Conservation (phyloP, 2,113 vertebrate genomes). For the Ophiodon elongatus region DNA sequence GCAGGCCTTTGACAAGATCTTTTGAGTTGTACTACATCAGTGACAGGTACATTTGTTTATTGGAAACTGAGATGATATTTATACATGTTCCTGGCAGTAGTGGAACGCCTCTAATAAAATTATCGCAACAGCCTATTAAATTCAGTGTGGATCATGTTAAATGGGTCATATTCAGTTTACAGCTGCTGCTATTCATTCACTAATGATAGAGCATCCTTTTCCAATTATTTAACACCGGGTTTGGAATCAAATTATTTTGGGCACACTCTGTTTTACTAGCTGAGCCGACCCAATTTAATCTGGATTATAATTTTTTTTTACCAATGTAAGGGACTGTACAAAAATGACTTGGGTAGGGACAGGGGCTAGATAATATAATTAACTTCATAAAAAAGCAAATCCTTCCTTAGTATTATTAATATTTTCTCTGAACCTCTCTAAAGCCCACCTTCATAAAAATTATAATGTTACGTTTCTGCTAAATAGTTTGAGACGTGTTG, state of each 20-base stretch:
- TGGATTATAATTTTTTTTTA: neutral
- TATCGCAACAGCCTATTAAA: conserved; percentile 7
- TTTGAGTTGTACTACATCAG: neutral
- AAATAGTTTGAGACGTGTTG: neutral
- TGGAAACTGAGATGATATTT: conserved; percentile 26
- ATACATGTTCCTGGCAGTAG: neutral
- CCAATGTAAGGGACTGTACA: neutral
- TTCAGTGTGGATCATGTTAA: neutral
- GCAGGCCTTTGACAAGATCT: neutral
- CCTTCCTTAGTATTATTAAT: neutral
- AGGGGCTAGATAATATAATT: neutral
- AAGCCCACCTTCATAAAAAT: no score
- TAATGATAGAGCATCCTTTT: neutral
- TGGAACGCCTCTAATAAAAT: conserved; percentile 1
- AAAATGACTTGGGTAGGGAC: neutral
- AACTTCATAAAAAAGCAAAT: neutral
- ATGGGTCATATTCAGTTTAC: neutral
- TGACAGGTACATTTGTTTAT: conserved; percentile 10
- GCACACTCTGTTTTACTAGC: neutral
- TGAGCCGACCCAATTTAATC: neutral
- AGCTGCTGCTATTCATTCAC: conserved; percentile 1
- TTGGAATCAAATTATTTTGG: neutral
- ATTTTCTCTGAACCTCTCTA: neutral
- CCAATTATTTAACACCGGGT: neutral
- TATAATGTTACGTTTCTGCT: neutral